phyloP scores from a whole-genome alignment of 2,888 invertebrate species.

The Tipula lateralis region DNA sequence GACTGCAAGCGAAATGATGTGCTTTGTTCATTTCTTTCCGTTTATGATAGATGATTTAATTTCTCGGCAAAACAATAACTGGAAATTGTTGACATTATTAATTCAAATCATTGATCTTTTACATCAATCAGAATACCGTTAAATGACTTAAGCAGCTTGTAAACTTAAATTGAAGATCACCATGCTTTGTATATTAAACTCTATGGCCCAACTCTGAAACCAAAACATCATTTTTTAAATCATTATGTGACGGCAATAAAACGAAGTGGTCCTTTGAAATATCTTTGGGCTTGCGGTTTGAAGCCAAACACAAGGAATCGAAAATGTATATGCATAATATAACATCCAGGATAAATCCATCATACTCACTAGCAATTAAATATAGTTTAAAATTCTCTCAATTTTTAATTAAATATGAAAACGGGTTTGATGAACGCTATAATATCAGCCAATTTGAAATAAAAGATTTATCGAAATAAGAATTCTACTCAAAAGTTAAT shows the following conservation, averaged over 20 bases:
- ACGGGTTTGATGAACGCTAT: slow-evolving; percentile 25
- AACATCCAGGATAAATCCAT: slow-evolving; percentile 31
- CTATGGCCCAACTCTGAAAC: too few relatives aligned
- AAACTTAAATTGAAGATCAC: too few relatives aligned
- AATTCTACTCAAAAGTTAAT: slow-evolving; percentile 29
- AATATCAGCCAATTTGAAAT: neutral
- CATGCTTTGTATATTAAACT: too few relatives aligned
- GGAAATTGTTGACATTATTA: neutral
- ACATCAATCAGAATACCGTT: too few relatives aligned
- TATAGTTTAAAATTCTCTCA: slow-evolving; percentile 32
- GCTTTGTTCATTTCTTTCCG: slow-evolving; percentile 33
- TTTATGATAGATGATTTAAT: too few relatives aligned
- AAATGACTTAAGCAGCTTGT: neutral
- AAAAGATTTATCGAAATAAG: slow-evolving; percentile 6
- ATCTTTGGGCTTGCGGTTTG: neutral
- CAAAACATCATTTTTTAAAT: too few relatives aligned
- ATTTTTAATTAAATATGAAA: too few relatives aligned
- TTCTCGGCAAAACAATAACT: too few relatives aligned
- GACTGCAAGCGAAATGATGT: slow-evolving; percentile 35
- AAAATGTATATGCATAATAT: neutral
- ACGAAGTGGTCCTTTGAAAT: neutral
- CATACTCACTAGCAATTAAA: slow-evolving; percentile 33
- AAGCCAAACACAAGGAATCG: neutral
- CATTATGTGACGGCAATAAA: neutral
- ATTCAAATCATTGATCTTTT: neutral